Conservation (phyloP, 2,113 vertebrate genomes). For the Galemys pyrenaicus region DNA sequence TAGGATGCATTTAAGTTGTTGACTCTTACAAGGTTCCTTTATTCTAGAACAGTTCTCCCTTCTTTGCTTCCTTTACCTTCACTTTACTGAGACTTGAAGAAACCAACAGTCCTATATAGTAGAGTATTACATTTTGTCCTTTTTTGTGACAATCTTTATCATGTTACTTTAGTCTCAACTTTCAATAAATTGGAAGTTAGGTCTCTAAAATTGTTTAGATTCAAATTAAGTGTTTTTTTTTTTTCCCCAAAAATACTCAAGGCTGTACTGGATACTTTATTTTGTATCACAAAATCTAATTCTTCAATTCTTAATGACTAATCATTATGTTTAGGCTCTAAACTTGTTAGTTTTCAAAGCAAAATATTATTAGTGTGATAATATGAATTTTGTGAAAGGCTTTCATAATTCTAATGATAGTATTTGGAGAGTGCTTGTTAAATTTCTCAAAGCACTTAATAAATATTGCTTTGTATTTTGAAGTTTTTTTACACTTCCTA, state of each 20-base stretch:
- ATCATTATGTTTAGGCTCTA: background rate
- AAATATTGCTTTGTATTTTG: slow-evolving; percentile 8
- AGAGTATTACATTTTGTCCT: background rate
- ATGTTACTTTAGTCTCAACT: slow-evolving; percentile 4
- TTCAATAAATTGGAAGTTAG: background rate
- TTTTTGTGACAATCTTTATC: background rate
- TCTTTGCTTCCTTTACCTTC: background rate
- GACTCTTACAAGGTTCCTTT: background rate
- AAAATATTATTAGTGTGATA: background rate
- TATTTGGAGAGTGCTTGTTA: background rate
- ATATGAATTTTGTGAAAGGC: slow-evolving; percentile 6
- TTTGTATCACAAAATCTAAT: background rate
- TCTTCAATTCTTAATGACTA: background rate
- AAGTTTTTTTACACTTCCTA: slow-evolving; percentile 2
- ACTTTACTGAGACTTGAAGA: background rate
- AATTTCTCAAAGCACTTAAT: slow-evolving; percentile 15
- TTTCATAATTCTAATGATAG: background rate
- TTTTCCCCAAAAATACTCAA: background rate
- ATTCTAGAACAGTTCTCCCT: background rate
- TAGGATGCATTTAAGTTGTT: background rate
- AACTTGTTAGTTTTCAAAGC: background rate
- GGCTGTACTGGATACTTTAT: background rate
- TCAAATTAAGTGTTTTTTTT: background rate
- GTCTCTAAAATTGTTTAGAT: background rate
- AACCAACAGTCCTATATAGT: background rate